phyloP scores from a whole-genome alignment of 64 coral and sea anemone genomes.

The Montipora capricornis region DNA sequence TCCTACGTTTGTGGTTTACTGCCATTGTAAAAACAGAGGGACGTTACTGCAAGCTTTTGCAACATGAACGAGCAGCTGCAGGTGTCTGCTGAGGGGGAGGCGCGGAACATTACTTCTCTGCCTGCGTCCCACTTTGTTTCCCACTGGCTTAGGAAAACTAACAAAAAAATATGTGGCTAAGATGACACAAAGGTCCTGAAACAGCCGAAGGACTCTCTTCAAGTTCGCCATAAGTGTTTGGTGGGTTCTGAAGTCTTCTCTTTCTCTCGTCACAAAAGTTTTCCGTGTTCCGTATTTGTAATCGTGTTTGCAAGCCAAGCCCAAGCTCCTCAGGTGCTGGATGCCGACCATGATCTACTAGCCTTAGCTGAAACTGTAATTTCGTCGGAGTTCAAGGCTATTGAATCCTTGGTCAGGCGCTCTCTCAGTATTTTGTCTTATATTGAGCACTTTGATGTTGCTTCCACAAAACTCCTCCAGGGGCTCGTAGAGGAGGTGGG shows the following conservation, averaged over 20 bases:
- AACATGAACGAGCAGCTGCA: background rate
- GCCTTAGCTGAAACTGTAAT: background rate
- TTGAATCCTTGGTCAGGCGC: no score
- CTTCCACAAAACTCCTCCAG: no score
- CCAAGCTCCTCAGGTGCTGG: background rate
- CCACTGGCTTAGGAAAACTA: background rate
- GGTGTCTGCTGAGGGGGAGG: background rate
- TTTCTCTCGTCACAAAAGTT: background rate
- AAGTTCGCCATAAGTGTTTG: background rate
- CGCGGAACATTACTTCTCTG: background rate
- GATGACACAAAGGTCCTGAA: background rate
- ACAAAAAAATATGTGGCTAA: background rate
- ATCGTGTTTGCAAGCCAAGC: background rate
- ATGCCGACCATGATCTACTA: background rate
- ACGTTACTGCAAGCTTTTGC: background rate
- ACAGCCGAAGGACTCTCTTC: background rate
- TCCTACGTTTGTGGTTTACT: background rate
- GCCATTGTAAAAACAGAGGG: background rate
- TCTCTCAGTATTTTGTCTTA: no score
- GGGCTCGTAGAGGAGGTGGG: no score
- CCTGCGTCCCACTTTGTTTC: background rate
- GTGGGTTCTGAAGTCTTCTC: conserved; percentile 2
- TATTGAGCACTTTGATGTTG: no score
- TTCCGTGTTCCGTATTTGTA: background rate
- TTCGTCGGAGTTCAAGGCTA: background rate